Evolutionary conservation across 1,140 invertebrate genomes (phyloP), one percentile per base, ranked within the genome.

Genomic region (Venustaconcha ellipsiformis): DNA sequence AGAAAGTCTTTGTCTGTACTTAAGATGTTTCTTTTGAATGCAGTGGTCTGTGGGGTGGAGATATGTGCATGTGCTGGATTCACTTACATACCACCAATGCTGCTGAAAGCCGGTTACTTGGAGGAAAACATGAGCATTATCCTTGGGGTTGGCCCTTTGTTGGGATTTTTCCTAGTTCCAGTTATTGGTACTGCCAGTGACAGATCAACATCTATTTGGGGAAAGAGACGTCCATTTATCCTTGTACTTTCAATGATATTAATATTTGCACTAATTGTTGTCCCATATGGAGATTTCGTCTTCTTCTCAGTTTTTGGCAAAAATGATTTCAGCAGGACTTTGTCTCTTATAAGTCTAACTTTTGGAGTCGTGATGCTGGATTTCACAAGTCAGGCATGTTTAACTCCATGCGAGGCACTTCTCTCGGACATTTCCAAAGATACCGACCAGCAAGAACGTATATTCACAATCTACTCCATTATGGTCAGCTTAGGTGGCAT

Each of bases 371-470:
- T 92, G 11, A 66, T 92, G 14, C 79, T 92, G 18, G 91, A 92
- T 78, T 92, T 92, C 77, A 88, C 89, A 57, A 89, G 86, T 79
- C 90, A 92, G 80, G 88, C 89, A 1, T 88, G 90, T 67, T 83
- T 92, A 67, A 92, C 91, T 37, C 91, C 91, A 2, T 92, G 91
- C 82, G 91, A 92, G 80, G 88, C 91, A 15, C 78, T 92, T 26
- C 80, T 92, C 18, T 89, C 89, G 18, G 91, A 92, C 80, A 83
- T 84, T 17, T 86, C 88, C 57, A 84, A 84, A 72, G 86, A 81
- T 30, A 86, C 87, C 6, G 78, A 82, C 57, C 86, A 88, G 63
- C 76, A 87, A 57, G 87, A 90, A 15, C 81, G 84, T 15, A 89
- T 89, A 11, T 92, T 92, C 79, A 89, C 87, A 11, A 81, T 91